Conservation (phyloP, 2,113 vertebrate species). For the Rhinichthys klamathensis region DNA sequence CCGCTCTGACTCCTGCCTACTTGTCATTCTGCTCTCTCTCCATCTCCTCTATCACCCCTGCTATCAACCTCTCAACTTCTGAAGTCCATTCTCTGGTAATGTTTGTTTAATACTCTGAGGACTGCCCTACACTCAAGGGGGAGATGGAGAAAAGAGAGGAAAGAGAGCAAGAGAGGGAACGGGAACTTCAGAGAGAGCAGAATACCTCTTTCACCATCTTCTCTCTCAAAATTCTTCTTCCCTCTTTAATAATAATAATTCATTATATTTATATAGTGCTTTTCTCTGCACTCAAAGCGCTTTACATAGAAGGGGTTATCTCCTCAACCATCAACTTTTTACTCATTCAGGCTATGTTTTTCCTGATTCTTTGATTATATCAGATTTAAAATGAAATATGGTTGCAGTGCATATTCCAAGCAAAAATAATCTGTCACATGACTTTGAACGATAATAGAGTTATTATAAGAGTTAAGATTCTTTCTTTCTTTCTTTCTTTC, state of each 20-base stretch:
- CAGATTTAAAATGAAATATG: neutral
- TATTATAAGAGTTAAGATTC: too few relatives aligned
- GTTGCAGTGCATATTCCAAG: neutral
- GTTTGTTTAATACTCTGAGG: conserved; percentile 81
- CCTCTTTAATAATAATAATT: too few relatives aligned
- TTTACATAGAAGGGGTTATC: too few relatives aligned
- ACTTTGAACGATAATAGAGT: neutral
- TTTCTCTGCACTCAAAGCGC: too few relatives aligned
- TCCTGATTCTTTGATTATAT: neutral
- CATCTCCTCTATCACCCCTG: conserved; percentile 67
- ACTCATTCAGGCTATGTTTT: neutral
- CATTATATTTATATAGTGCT: too few relatives aligned
- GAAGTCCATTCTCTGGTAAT: conserved; percentile 71
- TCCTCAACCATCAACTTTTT: too few relatives aligned
- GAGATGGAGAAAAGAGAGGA: conserved; percentile 40
- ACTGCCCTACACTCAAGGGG: conserved; percentile 67
- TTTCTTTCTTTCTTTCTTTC: too few relatives aligned
- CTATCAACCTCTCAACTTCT: conserved; percentile 70
- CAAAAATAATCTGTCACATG: neutral
- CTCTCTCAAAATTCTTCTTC: neutral
- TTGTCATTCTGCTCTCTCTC: conserved; percentile 68
- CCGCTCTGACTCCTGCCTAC: conserved; percentile 54
- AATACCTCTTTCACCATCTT: neutral
- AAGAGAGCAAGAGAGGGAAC: conserved; percentile 21
- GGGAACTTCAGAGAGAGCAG: neutral